Conservation (phyloP, 2,888 invertebrate species). For the Thymelicus acteon region DNA sequence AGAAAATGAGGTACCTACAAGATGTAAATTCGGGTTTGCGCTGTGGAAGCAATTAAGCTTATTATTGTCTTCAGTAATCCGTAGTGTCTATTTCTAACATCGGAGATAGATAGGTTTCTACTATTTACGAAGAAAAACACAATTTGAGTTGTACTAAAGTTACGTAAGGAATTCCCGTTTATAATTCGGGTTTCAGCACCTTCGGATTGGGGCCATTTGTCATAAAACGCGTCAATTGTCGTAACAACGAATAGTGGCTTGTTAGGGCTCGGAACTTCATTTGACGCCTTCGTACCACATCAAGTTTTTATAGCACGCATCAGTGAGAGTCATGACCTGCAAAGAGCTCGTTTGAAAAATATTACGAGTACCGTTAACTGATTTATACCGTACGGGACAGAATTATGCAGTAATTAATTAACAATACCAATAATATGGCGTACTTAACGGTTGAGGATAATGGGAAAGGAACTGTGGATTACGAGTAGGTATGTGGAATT, state of each 20-base stretch:
- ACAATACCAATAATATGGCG: neutral
- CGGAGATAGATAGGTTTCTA: neutral
- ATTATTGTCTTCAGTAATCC: no score
- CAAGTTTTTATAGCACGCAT: slow-evolving; percentile 56
- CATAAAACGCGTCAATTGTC: slow-evolving; percentile 62
- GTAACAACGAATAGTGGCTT: slow-evolving; percentile 74
- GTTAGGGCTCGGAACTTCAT: slow-evolving; percentile 73
- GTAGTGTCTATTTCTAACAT: no score
- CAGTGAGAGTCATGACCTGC: slow-evolving; percentile 24
- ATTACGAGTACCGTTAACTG: slow-evolving; percentile 16
- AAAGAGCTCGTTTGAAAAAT: slow-evolving; percentile 23
- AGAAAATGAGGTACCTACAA: no score
- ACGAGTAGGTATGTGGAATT: no score
- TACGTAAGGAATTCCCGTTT: slow-evolving; percentile 20
- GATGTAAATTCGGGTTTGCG: no score
- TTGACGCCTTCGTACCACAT: slow-evolving; percentile 69
- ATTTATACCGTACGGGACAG: neutral
- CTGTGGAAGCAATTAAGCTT: no score
- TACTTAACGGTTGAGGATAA: no score
- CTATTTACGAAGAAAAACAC: slow-evolving; percentile 17
- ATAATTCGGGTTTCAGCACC: slow-evolving; percentile 39
- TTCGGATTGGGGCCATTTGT: slow-evolving; percentile 48
- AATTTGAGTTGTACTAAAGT: slow-evolving; percentile 17
- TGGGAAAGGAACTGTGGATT: no score
- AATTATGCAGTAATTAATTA: neutral